Evolutionary conservation across 2,113 vertebrate species (phyloP).

Genomic region (Gambusia holbrooki): DNA sequence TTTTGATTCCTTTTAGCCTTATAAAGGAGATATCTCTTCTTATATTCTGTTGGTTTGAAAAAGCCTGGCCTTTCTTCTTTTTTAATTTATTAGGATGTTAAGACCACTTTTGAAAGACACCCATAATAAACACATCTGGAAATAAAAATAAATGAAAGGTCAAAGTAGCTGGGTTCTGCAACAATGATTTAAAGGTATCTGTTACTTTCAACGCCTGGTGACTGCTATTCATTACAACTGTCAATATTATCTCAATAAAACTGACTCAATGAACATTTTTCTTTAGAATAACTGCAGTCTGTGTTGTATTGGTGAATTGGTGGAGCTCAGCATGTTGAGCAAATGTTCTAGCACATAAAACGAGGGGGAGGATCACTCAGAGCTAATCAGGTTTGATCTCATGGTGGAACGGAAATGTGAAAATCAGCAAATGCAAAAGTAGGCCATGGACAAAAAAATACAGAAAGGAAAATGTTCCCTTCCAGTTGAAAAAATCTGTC

Average conservation of each 20-base stretch:
- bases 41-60: slow-evolving; percentile 51
- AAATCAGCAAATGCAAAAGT: slow-evolving; percentile 52
- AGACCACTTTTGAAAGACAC: slow-evolving; percentile 67
- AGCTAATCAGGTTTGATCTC: slow-evolving; percentile 46
- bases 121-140: slow-evolving; percentile 37
- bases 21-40: slow-evolving; percentile 58
- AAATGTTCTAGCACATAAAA: slow-evolving; percentile 27
- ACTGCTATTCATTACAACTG: slow-evolving; percentile 79
- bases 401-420: slow-evolving; percentile 40
- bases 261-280: slow-evolving; percentile 72
- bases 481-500: not conserved
- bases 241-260: slow-evolving; percentile 86
- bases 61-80: slow-evolving; percentile 67
- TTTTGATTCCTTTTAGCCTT: slow-evolving; percentile 75
- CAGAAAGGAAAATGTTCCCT: slow-evolving; percentile 24
- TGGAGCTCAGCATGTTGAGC: slow-evolving; percentile 15
- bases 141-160: slow-evolving; percentile 47
- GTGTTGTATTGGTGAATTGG: slow-evolving; percentile 1
- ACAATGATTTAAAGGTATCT: slow-evolving; percentile 75
- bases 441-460: slow-evolving; percentile 32
- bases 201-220: slow-evolving; percentile 79
- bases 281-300: slow-evolving; percentile 24
- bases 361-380: slow-evolving; percentile 1
- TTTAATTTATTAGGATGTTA: slow-evolving; percentile 55
- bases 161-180: slow-evolving; percentile 67